Evolutionary conservation across 2,888 invertebrate species (phyloP).

Genomic region (Dyspetes luteomarginatus): DNA sequence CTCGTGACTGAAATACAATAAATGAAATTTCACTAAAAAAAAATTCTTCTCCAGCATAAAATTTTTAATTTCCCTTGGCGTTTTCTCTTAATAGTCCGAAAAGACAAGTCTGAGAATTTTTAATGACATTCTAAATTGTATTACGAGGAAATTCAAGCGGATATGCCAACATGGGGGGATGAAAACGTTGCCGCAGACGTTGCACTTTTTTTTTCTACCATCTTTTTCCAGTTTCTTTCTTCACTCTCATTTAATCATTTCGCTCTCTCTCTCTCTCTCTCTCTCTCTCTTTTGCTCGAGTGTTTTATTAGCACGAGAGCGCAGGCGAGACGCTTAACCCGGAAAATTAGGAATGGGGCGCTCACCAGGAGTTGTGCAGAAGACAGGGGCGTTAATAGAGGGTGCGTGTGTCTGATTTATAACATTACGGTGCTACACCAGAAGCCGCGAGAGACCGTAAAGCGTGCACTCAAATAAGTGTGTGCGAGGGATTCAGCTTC

Average conservation of each 20-base stretch:
- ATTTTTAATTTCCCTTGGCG: too few species aligned
- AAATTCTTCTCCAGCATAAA: background rate
- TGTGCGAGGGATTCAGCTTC: constrained; percentile 1
- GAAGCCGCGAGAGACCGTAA: constrained; percentile 50
- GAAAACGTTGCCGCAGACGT: too few species aligned
- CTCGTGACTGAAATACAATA: constrained; percentile 85
- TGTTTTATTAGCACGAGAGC: constrained; percentile 76
- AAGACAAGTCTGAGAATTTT: too few species aligned
- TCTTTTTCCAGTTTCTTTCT: constrained; percentile 34
- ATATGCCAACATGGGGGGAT: too few species aligned
- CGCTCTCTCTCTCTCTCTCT: constrained; percentile 26
- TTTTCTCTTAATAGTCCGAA: too few species aligned
- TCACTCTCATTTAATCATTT: constrained; percentile 25
- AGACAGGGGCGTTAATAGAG: constrained; percentile 80
- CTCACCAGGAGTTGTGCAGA: constrained; percentile 72
- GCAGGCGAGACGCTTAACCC: constrained; percentile 79
- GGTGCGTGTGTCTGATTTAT: constrained; percentile 81
- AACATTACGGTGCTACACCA: constrained; percentile 70
- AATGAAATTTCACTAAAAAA: background rate
- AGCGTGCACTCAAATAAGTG: constrained; percentile 1
- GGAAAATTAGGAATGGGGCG: constrained; percentile 77
- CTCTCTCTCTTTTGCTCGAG: constrained; percentile 31
- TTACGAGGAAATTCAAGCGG: too few species aligned
- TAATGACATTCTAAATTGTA: too few species aligned
- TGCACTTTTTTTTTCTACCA: constrained; percentile 26